Evolutionary conservation across 2,797 vertebrate genomes (phyloP), one percentile per base, ranked within the genome.

Genomic region (Tokudaia muenninki): DNA sequence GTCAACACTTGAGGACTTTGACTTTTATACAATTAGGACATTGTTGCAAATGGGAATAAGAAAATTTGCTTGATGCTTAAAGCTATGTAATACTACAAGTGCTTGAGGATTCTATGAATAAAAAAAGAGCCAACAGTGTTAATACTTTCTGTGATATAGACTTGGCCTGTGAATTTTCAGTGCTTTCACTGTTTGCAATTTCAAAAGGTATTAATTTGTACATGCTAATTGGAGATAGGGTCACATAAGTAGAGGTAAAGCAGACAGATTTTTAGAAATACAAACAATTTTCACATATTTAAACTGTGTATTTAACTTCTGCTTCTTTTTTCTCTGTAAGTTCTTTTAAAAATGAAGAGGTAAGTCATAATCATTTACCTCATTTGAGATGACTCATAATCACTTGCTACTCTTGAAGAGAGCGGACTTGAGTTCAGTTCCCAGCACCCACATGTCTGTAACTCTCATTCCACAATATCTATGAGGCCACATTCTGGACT

Each of bases 281-380:
- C 9, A 97, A 91, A 44, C 63, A 94, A 91, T 91, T 90, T 65
- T 95, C n/a, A 94, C 4, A 55, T 90, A 94, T 50, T 81, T 83
- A 78, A 75, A 65, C 7, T 78, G 50, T 65, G 72, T 44, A 50
- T 83, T 84, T 83, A 94, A 94, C 37, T 41, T 91, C 5, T 44
- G 47, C 77, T 77, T 79, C 11, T 11, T 86, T 97, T 94, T 92
- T 77, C 72, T 82, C 4, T 65, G 5, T 91, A 74, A 55, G n/a
- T 75, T 77, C 67, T 93, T 86, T 11, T 82, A 86, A 95, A 86
- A 72, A 65, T 29, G 44, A 84, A 47, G 65, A 34, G 3, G 6
- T 63, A 63, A 44, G 41, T 19, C n/a, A n/a, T n/a, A n/a, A n/a
- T n/a, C n/a, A n/a, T n/a, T n/a, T n/a, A n/a, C n/a, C n/a, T n/a